phyloP scores from a whole-genome alignment of 2,797 vertebrate genomes.

The Muscicapa comitata region DNA sequence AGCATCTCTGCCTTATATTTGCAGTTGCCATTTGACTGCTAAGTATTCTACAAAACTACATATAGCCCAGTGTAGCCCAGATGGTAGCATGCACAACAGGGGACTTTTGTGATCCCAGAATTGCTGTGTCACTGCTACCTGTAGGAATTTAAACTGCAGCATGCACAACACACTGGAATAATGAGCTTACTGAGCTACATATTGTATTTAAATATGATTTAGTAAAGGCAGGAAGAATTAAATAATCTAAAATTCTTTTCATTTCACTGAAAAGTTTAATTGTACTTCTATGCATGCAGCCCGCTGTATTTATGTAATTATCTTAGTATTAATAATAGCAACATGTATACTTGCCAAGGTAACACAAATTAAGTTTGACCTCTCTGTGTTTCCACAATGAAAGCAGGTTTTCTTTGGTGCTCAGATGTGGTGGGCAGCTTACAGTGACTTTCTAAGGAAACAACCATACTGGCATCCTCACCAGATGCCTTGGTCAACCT shows the following conservation, averaged over 20 bases:
- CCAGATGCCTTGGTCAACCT: neutral
- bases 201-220: neutral
- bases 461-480: neutral
- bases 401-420: neutral
- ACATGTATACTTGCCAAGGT: rapidly evolving
- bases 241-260: neutral
- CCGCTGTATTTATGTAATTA: neutral
- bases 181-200: neutral
- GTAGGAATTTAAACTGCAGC: neutral
- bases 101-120: neutral
- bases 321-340: neutral
- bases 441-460: rapidly evolving
- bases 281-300: neutral
- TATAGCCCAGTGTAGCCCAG: neutral
- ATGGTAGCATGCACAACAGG: neutral
- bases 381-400: neutral
- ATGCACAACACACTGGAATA: neutral
- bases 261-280: neutral
- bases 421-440: neutral
- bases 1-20: neutral
- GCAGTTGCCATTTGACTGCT: neutral
- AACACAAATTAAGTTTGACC: neutral
- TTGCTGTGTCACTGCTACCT: neutral
- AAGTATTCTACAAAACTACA: neutral
- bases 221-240: neutral